phyloP scores from a whole-genome alignment of 2,797 vertebrate species.

The Chaetodon trifasciatus region DNA sequence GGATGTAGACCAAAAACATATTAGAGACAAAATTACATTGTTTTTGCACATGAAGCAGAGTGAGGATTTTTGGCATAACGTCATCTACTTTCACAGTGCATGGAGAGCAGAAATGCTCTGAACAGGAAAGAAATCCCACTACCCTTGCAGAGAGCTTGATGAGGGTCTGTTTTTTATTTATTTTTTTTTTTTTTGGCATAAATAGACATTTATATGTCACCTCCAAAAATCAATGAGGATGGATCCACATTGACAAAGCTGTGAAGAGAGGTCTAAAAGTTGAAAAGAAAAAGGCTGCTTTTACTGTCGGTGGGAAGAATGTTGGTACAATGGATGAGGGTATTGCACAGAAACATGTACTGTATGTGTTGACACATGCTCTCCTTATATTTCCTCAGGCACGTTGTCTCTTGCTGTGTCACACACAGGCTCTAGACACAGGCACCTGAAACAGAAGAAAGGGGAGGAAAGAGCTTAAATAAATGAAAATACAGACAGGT shows the following conservation, averaged over 20 bases:
- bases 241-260: not conserved
- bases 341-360: conserved; percentile 8
- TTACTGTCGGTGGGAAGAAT: not conserved
- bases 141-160: too few relatives aligned
- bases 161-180: not conserved
- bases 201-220: not conserved
- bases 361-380: not conserved
- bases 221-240: not conserved
- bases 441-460: not conserved
- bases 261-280: too few relatives aligned
- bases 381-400: not conserved
- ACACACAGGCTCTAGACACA: not conserved
- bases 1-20: not conserved
- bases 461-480: not conserved
- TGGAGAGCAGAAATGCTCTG: too few relatives aligned
- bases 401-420: not conserved
- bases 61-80: not conserved
- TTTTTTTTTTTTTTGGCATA: too few relatives aligned
- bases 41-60: not conserved
- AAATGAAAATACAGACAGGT: not conserved
- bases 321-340: not conserved
- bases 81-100: not conserved
- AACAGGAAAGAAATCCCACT: not conserved
- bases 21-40: not conserved
- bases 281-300: not conserved